phyloP scores from a whole-genome alignment of 2,888 invertebrate genomes.

The Colostygia pectinataria region DNA sequence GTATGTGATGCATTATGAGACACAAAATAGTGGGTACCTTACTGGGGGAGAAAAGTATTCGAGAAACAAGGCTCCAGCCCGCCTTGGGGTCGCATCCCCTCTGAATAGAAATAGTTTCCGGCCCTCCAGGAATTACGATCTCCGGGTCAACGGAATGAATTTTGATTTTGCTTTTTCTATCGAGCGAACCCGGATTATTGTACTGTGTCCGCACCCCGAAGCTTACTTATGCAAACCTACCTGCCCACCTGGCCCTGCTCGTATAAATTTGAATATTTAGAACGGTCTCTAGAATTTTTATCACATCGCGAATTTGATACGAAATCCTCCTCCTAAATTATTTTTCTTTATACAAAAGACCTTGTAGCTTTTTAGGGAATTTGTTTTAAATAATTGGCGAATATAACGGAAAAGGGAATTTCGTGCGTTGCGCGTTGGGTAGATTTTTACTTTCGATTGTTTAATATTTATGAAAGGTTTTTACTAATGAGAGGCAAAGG shows the following conservation, averaged over 20 bases:
- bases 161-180: slow-evolving; percentile 76
- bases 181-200: slow-evolving; percentile 58
- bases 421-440: slow-evolving; percentile 29
- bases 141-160: slow-evolving; percentile 74
- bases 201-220: slow-evolving; percentile 46
- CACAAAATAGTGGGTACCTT: slow-evolving; percentile 7
- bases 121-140: slow-evolving; percentile 63
- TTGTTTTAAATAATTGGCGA: slow-evolving; percentile 38
- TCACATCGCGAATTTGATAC: slow-evolving; percentile 54
- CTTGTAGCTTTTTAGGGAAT: slow-evolving; percentile 38
- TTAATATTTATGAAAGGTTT: slow-evolving; percentile 36
- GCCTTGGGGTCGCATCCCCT: slow-evolving; percentile 63
- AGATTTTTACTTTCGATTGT: slow-evolving; percentile 35
- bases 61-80: slow-evolving; percentile 53
- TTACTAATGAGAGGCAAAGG: slow-evolving; percentile 31
- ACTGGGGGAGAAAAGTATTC: slow-evolving; percentile 50
- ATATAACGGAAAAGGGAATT: slow-evolving; percentile 30
- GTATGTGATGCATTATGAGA: slow-evolving; percentile 44
- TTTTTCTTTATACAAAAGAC: slow-evolving; percentile 38
- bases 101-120: slow-evolving; percentile 77
- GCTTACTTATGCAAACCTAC: slow-evolving; percentile 63
- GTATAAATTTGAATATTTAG: slow-evolving; percentile 64
- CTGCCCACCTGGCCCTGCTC: slow-evolving; percentile 50
- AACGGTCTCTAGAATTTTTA: slow-evolving; percentile 51
- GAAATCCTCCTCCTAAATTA: slow-evolving; percentile 43